A percentile compares a stretch with the other conserved stretches of the same genome.
phyloP scores from a whole-genome alignment of 2,888 invertebrate species.

The Ormyrus labotus region DNA sequence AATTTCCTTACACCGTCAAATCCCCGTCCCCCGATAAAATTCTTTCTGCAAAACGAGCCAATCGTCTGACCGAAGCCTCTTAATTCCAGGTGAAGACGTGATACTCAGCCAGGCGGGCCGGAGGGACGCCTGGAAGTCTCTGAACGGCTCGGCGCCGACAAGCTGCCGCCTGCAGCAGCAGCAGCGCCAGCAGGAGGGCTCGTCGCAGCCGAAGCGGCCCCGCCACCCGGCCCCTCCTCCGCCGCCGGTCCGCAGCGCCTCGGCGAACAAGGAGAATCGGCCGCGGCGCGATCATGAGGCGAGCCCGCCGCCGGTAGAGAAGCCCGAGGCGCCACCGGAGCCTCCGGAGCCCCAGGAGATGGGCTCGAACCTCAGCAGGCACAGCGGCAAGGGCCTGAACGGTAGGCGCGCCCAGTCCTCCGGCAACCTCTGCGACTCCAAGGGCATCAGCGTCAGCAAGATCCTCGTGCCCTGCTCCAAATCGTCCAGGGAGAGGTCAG shows the following conservation, averaged over 20 bases:
- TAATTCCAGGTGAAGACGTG: constrained; percentile 71
- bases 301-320: constrained; percentile 16
- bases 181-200: constrained; percentile 48
- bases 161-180: constrained; percentile 59
- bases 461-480: constrained; percentile 72
- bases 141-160: constrained; percentile 61
- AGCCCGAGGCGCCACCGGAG: too few species aligned
- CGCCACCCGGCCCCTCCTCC: constrained; percentile 59
- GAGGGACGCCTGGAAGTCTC: constrained; percentile 62
- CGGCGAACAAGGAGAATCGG: constrained; percentile 70
- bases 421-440: constrained; percentile 84
- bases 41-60: too few species aligned
- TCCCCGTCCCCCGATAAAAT: too few species aligned
- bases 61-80: background rate
- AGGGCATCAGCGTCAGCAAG: constrained; percentile 72
- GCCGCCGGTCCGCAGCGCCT: background rate
- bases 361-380: constrained; percentile 88
- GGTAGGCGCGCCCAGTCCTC: constrained; percentile 85
- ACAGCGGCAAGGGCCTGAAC: constrained; percentile 83
- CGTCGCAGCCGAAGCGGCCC: constrained; percentile 56
- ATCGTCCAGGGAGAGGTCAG: constrained; percentile 69
- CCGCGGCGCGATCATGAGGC: constrained; percentile 53
- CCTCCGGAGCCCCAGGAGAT: constrained; percentile 74
- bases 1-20: too few species aligned
- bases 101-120: constrained; percentile 60